phyloP scores from a whole-genome alignment of 1,140 invertebrate genomes.

The Macrosteles quadrilineatus region DNA sequence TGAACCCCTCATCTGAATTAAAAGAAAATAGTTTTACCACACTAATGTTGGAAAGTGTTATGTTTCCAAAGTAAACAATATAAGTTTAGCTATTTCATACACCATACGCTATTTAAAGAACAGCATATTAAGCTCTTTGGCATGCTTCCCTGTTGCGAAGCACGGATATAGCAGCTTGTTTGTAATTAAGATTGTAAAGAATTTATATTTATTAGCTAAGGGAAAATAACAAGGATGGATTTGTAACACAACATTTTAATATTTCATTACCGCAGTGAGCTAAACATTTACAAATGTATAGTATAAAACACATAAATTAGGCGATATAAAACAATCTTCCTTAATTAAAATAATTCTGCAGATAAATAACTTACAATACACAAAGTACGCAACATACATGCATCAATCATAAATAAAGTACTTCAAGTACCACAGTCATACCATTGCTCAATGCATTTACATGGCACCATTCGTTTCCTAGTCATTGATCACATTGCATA shows the following conservation, averaged over 20 bases:
- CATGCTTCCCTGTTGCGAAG: too few species aligned
- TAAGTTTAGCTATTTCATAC: too few species aligned
- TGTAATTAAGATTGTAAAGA: too few species aligned
- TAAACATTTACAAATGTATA: conserved; percentile 23
- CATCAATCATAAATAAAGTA: background rate
- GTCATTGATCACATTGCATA: conserved; percentile 8
- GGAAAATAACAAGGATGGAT: too few species aligned
- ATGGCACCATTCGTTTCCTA: conserved; percentile 1
- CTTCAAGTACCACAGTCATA: background rate
- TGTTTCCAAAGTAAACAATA: too few species aligned
- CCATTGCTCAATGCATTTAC: background rate
- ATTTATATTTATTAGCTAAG: too few species aligned
- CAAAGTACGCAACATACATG: background rate
- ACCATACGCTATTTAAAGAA: too few species aligned
- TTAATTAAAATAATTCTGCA: conserved; percentile 7
- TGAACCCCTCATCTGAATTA: too few species aligned
- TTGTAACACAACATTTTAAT: conserved; percentile 26
- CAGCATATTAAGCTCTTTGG: too few species aligned
- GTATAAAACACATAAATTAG: conserved; percentile 27
- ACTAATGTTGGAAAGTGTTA: too few species aligned
- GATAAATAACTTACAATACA: conserved; percentile 8
- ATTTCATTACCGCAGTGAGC: background rate
- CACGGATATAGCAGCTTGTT: too few species aligned
- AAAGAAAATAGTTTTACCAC: too few species aligned
- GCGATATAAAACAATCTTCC: conserved; percentile 9